These are phyloP conservation scores for Emydocephalus ijimae DNA, from an alignment of 2,113 vertebrate genomes.

Conservation along the genomic window DNA sequence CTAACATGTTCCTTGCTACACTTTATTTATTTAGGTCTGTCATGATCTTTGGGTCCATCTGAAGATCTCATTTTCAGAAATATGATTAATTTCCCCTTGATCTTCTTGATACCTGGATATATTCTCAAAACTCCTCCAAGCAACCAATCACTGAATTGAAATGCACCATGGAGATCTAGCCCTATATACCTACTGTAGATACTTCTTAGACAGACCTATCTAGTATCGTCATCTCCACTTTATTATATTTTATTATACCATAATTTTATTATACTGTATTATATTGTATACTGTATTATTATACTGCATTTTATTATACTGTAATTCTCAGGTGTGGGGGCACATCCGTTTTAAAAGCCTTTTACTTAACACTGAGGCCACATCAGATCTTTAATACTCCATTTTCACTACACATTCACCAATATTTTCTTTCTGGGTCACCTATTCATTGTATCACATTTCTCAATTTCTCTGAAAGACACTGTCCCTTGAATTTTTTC, in stretches of 20 bases:
- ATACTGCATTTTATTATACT: background rate
- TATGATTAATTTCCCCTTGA: background rate
- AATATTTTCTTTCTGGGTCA: background rate
- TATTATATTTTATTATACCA: too few species aligned
- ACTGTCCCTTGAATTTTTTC: background rate
- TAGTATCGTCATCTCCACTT: background rate
- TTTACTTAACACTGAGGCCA: background rate
- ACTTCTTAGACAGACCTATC: background rate
- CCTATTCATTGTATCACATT: background rate
- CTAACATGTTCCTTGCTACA: background rate
- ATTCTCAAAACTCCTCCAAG: background rate
- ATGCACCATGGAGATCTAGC: background rate
- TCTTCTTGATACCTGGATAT: background rate
- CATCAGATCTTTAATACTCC: background rate
- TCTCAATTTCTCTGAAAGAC: background rate
- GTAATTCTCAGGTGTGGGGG: background rate
- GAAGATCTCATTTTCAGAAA: background rate
- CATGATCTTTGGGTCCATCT: background rate
- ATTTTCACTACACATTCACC: background rate
- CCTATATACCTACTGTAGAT: background rate
- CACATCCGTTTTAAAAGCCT: background rate
- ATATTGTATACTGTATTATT: too few species aligned
- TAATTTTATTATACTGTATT: too few species aligned
- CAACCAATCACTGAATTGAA: background rate
- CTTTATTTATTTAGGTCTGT: background rate